phyloP scores from a whole-genome alignment of 2,113 vertebrate species.

The Myiozetetes cayanensis region DNA sequence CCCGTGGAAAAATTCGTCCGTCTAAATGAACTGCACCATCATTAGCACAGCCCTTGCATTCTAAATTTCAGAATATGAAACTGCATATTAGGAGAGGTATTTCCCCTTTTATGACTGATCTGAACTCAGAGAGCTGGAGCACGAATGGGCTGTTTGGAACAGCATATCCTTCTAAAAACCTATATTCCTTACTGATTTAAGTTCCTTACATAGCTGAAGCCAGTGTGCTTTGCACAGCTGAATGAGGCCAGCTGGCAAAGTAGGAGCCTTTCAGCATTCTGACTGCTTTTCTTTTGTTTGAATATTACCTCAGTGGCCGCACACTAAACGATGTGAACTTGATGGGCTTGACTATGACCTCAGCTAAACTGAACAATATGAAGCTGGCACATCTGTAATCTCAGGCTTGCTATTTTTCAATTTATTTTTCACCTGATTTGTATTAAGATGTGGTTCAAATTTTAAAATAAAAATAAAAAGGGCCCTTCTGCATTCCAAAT shows the following conservation, averaged over 20 bases:
- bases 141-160: conserved; percentile 31
- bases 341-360: conserved; percentile 34
- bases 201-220: conserved; percentile 29
- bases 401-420: conserved; percentile 45
- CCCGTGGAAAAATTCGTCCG: neutral
- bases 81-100: conserved; percentile 23
- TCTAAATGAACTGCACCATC: conserved; percentile 17
- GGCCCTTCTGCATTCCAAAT: conserved; percentile 20
- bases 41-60: conserved; percentile 41
- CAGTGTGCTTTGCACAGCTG: conserved; percentile 46
- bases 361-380: conserved; percentile 46
- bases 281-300: conserved; percentile 54
- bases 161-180: conserved; percentile 50
- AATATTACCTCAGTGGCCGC: conserved; percentile 38
- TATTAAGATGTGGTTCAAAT: conserved; percentile 59
- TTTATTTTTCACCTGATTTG: conserved; percentile 62
- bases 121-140: conserved; percentile 42
- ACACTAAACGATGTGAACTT: conserved; percentile 37
- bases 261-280: neutral
- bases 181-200: neutral
- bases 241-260: conserved; percentile 49
- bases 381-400: conserved; percentile 40
- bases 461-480: conserved; percentile 54
- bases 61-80: conserved; percentile 46
- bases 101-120: conserved; percentile 46